Base-by-base conservation (phyloP, 1,140 invertebrate species). In the Oreohelix idahoensis region DNA sequence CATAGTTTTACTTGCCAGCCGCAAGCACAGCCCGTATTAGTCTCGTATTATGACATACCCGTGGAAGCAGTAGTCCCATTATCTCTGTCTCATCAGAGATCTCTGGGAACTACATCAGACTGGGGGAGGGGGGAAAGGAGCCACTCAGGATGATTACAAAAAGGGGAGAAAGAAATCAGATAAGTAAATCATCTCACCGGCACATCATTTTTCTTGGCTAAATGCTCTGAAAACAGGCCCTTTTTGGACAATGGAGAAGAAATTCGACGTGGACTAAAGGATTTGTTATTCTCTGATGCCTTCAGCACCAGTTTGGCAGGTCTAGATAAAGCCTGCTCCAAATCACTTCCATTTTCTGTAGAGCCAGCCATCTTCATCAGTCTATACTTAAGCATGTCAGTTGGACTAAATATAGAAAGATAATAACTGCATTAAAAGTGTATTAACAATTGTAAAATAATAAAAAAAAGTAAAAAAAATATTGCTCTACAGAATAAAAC, bases 251-350 rank as follows among this genome's bases (percentile, higher is more conserved):
- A 26, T 8, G 35, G 26, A 87, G n/a, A 63, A 0, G 42, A 45
- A 1, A 82, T 49, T 51, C 53, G 81, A n/a, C 39, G 35, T 5
- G 81, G 81, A 38, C 51, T 80, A 23, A 51, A 84, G 10, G 63
- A 79, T n/a, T 77, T 76, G 42, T 53, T 79, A 53, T 75, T 86
- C 74, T 83, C 87, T 29, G 87, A 86, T 71, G 89, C 90, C 26
- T 86, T 87, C 29, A 91, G 76, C 0, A 91, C 89, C 20, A 91
- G 85, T 74, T 88, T 87, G n/a, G 89, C 90, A 51, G 88, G 89
- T 39, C 90, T 81, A 13, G 90, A 86, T 49, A 91, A 63, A 13
- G 87, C 84, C 8, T 86, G 84, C 15, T 85, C 86, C 32, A 84
- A 77, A 39, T 87, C 87, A 0, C 79, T 75, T 1, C 89, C 90